Evolutionary conservation across 30 jellyfish, hydroid and myxozoan species (phyloP).

Genomic region (Aurelia aurita complex sp. Pacific): DNA sequence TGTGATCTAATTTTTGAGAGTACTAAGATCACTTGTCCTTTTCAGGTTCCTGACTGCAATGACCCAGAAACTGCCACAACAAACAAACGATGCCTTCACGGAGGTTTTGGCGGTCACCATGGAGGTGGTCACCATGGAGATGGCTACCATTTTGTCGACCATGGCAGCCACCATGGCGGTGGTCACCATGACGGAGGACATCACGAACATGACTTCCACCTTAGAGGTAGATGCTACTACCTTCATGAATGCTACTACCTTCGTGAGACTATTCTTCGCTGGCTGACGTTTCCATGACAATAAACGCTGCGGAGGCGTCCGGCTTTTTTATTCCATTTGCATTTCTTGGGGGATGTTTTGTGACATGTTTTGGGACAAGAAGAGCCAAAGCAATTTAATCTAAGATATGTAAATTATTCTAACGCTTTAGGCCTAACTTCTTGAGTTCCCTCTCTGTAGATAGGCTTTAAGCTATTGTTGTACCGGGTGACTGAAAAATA

Average conservation of each 20-base stretch:
- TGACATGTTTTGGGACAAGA: too few relatives aligned
- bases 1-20: too few relatives aligned
- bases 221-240: constrained; percentile 55
- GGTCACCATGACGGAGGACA: constrained; percentile 81
- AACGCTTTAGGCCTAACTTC: not conserved
- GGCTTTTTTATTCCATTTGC: not conserved
- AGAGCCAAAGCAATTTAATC: not conserved
- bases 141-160: constrained; percentile 96
- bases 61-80: constrained; percentile 73
- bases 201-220: constrained; percentile 85
- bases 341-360: too few relatives aligned
- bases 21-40: not conserved
- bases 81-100: constrained; percentile 72
- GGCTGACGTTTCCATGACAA: constrained; percentile 11
- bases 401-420: constrained; percentile 21
- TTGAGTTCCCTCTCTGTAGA: too few relatives aligned
- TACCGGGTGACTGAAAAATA: too few relatives aligned
- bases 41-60: constrained; percentile 65
- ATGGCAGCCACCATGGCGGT: constrained; percentile 75
- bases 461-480: too few relatives aligned
- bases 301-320: not conserved
- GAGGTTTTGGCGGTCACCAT: constrained; percentile 55
- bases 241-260: constrained; percentile 23
- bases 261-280: constrained; percentile 54
- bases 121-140: constrained; percentile 69